Evolutionary conservation across 2,113 vertebrate genomes (phyloP).

Genomic region (Caloenas nicobarica): DNA sequence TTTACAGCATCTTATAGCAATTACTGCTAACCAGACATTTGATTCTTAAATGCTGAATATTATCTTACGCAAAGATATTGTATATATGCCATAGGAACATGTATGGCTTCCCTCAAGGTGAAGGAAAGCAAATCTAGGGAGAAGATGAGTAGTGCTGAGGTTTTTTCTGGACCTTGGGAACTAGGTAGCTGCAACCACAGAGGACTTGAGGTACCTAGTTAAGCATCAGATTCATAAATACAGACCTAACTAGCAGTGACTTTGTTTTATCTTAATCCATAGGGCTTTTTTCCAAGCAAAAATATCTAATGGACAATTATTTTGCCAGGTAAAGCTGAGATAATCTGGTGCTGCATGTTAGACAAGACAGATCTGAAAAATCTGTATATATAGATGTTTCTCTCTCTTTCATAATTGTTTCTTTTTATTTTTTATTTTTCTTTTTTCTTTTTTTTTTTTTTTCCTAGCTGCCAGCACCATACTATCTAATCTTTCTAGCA

Average conservation of each 20-base stretch:
- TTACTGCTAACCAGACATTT: not conserved
- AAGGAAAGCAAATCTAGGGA: not conserved
- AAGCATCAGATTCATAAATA: not conserved
- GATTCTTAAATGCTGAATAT: not conserved
- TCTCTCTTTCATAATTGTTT: constrained; percentile 7
- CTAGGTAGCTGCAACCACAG: not conserved
- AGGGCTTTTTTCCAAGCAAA: not conserved
- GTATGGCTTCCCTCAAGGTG: not conserved
- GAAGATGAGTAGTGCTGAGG: no score
- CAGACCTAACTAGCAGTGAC: not conserved
- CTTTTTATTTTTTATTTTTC: not conserved
- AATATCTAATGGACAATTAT: not conserved
- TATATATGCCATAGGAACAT: not conserved
- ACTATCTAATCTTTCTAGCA: constrained; percentile 63
- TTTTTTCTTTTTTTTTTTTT: not conserved
- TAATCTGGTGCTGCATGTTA: not conserved
- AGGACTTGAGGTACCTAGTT: not conserved
- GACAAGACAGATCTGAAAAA: not conserved
- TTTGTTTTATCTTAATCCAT: not conserved
- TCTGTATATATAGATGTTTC: not conserved
- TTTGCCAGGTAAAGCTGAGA: not conserved
- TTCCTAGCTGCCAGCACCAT: constrained; percentile 54
- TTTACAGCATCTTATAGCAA: not conserved
- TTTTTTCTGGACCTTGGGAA: not conserved
- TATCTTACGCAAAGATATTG: not conserved